Percentiles rank a stretch among this genome's conserved stretches.
Evolutionary conservation across 2,888 invertebrate species (phyloP).

Genomic region (Coenonympha glycerion): DNA sequence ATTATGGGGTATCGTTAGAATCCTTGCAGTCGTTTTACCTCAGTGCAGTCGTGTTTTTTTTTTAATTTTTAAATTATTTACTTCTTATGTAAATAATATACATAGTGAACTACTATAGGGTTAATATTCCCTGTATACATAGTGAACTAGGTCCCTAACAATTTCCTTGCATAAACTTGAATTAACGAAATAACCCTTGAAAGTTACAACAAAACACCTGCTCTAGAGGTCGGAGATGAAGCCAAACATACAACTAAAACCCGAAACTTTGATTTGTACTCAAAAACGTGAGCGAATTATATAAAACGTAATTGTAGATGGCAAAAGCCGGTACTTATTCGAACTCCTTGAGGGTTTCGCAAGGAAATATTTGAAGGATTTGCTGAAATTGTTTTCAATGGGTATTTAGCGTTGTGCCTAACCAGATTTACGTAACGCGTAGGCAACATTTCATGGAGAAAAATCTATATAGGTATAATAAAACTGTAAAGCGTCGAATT

Average conservation of each 20-base stretch:
- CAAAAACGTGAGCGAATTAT: neutral
- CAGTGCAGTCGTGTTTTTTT: too few species aligned
- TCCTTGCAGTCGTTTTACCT: too few species aligned
- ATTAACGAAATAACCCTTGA: too few species aligned
- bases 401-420: neutral
- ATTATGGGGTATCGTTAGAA: too few species aligned
- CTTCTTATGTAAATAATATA: too few species aligned
- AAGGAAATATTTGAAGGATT: neutral
- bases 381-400: neutral
- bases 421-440: neutral
- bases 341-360: neutral
- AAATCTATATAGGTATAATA: neutral
- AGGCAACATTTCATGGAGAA: neutral
- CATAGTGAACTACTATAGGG: too few species aligned
- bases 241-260: neutral
- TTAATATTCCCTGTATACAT: too few species aligned
- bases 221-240: neutral
- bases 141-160: too few species aligned
- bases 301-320: neutral
- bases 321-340: neutral
- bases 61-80: too few species aligned
- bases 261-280: neutral
- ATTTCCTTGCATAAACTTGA: too few species aligned
- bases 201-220: neutral
- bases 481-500: too few species aligned